A percentile compares a stretch with the other conserved stretches of the same genome.
These are phyloP conservation scores for Lepidochrysops patricia DNA, from an alignment of 2,888 invertebrate species.

Conservation along the genomic window DNA sequence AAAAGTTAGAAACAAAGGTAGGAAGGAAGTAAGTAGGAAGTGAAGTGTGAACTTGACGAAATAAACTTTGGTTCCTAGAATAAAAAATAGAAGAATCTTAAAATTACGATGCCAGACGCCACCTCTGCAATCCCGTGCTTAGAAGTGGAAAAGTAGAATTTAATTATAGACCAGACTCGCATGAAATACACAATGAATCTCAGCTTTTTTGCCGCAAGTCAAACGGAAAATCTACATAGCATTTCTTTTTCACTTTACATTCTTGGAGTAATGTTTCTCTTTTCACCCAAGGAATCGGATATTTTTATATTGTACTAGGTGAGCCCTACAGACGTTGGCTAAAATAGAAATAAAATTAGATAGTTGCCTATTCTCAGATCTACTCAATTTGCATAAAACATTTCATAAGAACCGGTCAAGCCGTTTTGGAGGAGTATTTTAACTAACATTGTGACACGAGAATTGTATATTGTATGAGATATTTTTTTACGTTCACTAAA, in stretches of 20 bases:
- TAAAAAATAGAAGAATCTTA: neutral
- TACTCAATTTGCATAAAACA: too few species aligned
- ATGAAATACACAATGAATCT: conserved; percentile 15
- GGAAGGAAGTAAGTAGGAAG: too few species aligned
- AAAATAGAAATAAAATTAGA: neutral
- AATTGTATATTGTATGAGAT: neutral
- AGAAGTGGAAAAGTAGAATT: conserved; percentile 7
- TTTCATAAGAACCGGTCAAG: too few species aligned
- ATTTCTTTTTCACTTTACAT: neutral
- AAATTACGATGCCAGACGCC: neutral
- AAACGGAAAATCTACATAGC: conserved; percentile 1
- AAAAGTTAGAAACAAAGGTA: too few species aligned
- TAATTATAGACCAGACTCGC: conserved; percentile 13
- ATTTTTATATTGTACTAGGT: neutral
- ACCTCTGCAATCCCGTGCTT: neutral
- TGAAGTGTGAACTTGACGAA: too few species aligned
- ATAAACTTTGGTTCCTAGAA: too few species aligned
- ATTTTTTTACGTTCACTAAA: too few species aligned
- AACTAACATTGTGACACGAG: too few species aligned
- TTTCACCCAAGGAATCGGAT: neutral
- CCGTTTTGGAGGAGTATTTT: too few species aligned
- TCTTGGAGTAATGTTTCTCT: neutral
- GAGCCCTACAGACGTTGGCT: too few species aligned
- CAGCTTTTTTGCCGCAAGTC: neutral
- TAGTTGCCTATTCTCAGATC: too few species aligned